Evolutionary conservation across 2,888 invertebrate genomes (phyloP).

Genomic region (Sericinus montela): DNA sequence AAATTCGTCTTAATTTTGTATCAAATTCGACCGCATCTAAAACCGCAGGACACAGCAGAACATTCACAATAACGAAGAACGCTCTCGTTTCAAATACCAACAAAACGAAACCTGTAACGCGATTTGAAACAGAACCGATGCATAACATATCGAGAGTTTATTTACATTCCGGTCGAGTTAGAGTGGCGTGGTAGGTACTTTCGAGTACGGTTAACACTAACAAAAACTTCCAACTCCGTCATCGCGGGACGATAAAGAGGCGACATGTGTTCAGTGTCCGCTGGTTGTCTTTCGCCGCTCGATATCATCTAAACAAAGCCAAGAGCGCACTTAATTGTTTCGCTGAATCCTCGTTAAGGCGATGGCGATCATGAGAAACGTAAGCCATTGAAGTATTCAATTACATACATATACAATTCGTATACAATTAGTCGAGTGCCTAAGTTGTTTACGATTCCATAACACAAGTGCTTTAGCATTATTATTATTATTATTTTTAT

Average conservation of each 20-base stretch:
- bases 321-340: constrained; percentile 1
- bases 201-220: constrained; percentile 5
- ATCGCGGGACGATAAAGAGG: neutral
- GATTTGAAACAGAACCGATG: constrained; percentile 2
- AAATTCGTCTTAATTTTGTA: too few relatives aligned
- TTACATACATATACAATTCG: too few relatives aligned
- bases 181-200: neutral
- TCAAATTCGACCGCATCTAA: too few relatives aligned
- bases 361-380: neutral
- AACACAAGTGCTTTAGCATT: too few relatives aligned
- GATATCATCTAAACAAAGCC: constrained; percentile 1
- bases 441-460: too few relatives aligned
- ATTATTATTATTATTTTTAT: too few relatives aligned
- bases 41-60: too few relatives aligned
- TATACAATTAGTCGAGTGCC: too few relatives aligned
- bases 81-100: too few relatives aligned
- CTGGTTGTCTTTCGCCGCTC: neutral
- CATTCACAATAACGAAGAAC: too few relatives aligned
- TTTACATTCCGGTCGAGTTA: constrained; percentile 7
- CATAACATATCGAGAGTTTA: constrained; percentile 6
- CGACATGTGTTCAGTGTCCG: constrained; percentile 10
- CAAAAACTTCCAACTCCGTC: constrained; percentile 14
- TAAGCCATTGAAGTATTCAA: too few relatives aligned
- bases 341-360: neutral
- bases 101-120: too few relatives aligned